Percentiles rank a stretch among this genome's conserved stretches.
These are phyloP conservation scores for Neopelma chrysocephalum DNA, from an alignment of 2,797 vertebrate genomes.

Conservation along the genomic window DNA sequence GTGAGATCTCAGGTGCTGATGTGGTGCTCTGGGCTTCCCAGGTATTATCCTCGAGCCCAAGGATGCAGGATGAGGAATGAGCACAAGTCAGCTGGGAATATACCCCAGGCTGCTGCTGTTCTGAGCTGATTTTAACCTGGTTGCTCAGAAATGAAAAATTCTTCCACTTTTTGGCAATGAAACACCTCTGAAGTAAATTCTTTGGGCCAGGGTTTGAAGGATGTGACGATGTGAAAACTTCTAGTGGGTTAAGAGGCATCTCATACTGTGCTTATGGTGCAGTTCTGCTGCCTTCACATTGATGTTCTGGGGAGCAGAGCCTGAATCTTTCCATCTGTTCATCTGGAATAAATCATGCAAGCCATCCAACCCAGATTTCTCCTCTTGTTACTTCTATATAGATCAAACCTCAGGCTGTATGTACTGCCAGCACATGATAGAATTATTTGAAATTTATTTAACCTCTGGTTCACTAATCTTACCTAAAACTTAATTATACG, in stretches of 20 bases:
- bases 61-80: background rate
- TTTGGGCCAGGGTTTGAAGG: background rate
- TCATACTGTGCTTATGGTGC: background rate
- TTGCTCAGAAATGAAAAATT: background rate
- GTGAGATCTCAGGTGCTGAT: background rate
- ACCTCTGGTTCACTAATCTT: background rate
- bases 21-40: background rate
- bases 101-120: background rate
- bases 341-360: background rate
- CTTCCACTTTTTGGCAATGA: background rate
- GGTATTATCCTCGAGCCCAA: background rate
- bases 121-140: background rate
- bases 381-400: background rate
- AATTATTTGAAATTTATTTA: conserved; percentile 20
- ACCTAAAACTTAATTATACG: conserved; percentile 3
- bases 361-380: background rate
- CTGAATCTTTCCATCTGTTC: background rate
- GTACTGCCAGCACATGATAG: background rate
- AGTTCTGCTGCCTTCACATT: background rate
- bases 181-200: background rate
- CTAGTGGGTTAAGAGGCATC: background rate
- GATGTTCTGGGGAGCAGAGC: background rate
- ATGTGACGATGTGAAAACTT: background rate
- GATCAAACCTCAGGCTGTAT: background rate
- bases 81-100: background rate